phyloP scores from a whole-genome alignment of 2,888 invertebrate genomes.

The Pachycephus smyrnensis region DNA sequence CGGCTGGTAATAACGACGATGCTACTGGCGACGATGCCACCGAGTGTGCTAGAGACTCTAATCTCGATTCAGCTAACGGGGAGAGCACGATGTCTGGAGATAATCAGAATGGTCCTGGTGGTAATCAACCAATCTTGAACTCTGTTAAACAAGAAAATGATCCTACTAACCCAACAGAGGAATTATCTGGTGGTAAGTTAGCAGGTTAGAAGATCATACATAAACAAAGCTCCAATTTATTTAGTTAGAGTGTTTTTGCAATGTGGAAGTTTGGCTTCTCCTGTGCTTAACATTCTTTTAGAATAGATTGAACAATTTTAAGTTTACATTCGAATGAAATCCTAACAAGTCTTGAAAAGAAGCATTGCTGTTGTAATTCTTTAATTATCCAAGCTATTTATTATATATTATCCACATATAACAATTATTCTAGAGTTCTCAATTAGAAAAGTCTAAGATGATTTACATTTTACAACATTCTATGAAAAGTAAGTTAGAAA shows the following conservation, averaged over 20 bases:
- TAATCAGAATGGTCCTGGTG: slow-evolving; percentile 49
- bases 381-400: neutral
- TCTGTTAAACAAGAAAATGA: slow-evolving; percentile 60
- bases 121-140: slow-evolving; percentile 52
- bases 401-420: neutral
- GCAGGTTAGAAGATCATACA: neutral
- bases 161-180: slow-evolving; percentile 54
- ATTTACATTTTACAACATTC: neutral
- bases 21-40: slow-evolving; percentile 54
- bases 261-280: neutral
- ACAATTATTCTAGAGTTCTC: neutral
- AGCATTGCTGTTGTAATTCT: neutral
- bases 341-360: neutral
- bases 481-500: neutral
- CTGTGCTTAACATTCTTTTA: neutral
- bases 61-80: slow-evolving; percentile 52
- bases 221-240: neutral
- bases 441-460: neutral
- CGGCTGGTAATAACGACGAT: slow-evolving; percentile 56
- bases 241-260: neutral
- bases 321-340: neutral
- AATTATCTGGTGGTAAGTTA: slow-evolving; percentile 48
- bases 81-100: slow-evolving; percentile 53
- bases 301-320: neutral
- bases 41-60: slow-evolving; percentile 57